phyloP scores from a whole-genome alignment of 1,140 invertebrate species.

The Triops cancriformis region DNA sequence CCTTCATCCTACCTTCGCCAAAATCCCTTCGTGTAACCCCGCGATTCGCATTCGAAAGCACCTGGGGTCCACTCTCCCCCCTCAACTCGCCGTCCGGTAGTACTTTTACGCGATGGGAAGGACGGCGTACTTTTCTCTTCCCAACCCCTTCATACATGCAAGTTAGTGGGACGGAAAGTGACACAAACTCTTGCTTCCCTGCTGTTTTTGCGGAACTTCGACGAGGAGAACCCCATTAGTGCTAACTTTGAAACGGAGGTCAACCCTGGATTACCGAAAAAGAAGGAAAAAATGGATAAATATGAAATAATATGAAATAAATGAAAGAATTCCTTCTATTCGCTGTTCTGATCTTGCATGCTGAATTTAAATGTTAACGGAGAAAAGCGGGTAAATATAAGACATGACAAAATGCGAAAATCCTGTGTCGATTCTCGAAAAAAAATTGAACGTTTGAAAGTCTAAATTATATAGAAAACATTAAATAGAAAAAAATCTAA shows the following conservation, averaged over 20 bases:
- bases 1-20: neutral
- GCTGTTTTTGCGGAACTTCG: neutral
- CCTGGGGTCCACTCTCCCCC: neutral
- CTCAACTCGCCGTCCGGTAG: too few species aligned
- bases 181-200: neutral
- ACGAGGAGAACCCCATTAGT: neutral
- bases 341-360: too few species aligned
- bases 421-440: too few species aligned
- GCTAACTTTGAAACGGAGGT: neutral
- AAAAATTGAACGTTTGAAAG: too few species aligned
- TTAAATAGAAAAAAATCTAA: too few species aligned
- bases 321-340: too few species aligned
- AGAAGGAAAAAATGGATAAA: too few species aligned
- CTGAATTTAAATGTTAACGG: too few species aligned
- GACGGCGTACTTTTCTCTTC: neutral
- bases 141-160: neutral
- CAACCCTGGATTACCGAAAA: neutral
- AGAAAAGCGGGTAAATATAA: too few species aligned
- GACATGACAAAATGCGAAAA: too few species aligned
- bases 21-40: neutral
- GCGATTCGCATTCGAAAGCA: neutral
- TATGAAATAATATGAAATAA: too few species aligned
- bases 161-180: neutral
- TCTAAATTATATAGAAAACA: too few species aligned
- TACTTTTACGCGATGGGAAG: neutral